Conservation (phyloP, 2,888 invertebrate species). For the Cryptophagus acutangulus region DNA sequence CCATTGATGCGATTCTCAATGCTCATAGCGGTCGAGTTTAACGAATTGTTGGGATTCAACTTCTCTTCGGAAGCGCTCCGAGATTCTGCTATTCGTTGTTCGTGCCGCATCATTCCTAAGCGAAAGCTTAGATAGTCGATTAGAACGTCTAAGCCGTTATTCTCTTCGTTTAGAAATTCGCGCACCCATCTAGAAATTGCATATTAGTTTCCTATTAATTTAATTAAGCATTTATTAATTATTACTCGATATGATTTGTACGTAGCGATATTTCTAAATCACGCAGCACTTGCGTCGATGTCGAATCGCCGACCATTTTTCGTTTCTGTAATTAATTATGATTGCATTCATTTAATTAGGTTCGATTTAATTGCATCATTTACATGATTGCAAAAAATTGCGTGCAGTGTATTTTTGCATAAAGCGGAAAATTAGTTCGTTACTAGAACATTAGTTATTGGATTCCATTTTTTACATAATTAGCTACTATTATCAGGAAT, state of each 20-base stretch:
- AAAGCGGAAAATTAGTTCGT: no score
- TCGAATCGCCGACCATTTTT: constrained; percentile 94
- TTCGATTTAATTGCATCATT: background rate
- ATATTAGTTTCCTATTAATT: background rate
- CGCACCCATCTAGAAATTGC: constrained; percentile 83
- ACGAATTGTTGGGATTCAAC: constrained; percentile 49
- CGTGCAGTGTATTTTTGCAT: no score
- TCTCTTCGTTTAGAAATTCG: constrained; percentile 94
- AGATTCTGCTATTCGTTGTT: constrained; percentile 74
- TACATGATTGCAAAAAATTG: no score
- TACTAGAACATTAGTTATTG: no score
- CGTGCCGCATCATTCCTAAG: constrained; percentile 89
- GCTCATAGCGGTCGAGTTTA: constrained; percentile 38
- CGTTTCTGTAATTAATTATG: constrained; percentile 71
- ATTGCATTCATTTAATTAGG: background rate
- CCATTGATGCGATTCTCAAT: constrained; percentile 32
- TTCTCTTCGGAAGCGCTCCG: constrained; percentile 73
- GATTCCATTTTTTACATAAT: no score
- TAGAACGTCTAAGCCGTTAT: constrained; percentile 92
- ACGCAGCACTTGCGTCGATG: constrained; percentile 95
- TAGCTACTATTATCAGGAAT: no score
- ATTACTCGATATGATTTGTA: constrained; percentile 98
- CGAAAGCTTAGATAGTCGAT: constrained; percentile 96
- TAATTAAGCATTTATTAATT: constrained; percentile 30
- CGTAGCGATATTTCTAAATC: constrained; percentile 98